Percentiles rank a stretch among this genome's conserved stretches.
phyloP scores from a whole-genome alignment of 2,113 vertebrate species.

The Raja brachyura region DNA sequence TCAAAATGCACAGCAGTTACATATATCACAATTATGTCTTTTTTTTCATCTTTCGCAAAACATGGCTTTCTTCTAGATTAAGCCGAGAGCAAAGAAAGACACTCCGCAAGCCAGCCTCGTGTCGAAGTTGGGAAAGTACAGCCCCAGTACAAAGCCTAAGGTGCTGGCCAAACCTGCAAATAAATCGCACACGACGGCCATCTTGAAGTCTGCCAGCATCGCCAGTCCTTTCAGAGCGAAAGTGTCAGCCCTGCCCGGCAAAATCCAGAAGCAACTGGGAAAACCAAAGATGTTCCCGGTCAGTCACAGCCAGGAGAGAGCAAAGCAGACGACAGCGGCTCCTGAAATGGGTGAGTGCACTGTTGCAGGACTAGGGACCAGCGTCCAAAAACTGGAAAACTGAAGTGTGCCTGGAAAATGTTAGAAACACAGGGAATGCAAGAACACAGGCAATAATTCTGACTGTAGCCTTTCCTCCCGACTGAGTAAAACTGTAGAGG shows the following conservation, averaged over 20 bases:
- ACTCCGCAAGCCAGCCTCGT: conserved; percentile 55
- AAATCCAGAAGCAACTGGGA: conserved; percentile 68
- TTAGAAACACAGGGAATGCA: background rate
- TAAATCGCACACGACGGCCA: conserved; percentile 13
- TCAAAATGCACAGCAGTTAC: background rate
- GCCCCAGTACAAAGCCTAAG: conserved; percentile 74
- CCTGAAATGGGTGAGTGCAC: background rate
- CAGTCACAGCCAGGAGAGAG: conserved; percentile 44
- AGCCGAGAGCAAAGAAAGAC: conserved; percentile 62
- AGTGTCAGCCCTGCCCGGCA: conserved; percentile 56
- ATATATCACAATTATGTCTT: background rate
- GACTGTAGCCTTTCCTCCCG: background rate
- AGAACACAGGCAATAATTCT: background rate
- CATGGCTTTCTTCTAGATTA: conserved; percentile 55
- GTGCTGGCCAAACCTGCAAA: conserved; percentile 63
- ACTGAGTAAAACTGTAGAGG: background rate
- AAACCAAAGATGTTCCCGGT: conserved; percentile 58
- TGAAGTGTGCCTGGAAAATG: background rate
- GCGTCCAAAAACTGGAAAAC: background rate
- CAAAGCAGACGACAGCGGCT: conserved; percentile 36
- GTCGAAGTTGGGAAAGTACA: conserved; percentile 61
- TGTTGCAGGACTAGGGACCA: too few relatives aligned
- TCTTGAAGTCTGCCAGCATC: conserved; percentile 50
- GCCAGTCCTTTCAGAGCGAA: conserved; percentile 63
- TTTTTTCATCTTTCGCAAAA: background rate